Percentiles rank a stretch among this genome's conserved stretches.
These are phyloP conservation scores for Nothocercus julius DNA, from an alignment of 2,113 vertebrate species.

Conservation along the genomic window DNA sequence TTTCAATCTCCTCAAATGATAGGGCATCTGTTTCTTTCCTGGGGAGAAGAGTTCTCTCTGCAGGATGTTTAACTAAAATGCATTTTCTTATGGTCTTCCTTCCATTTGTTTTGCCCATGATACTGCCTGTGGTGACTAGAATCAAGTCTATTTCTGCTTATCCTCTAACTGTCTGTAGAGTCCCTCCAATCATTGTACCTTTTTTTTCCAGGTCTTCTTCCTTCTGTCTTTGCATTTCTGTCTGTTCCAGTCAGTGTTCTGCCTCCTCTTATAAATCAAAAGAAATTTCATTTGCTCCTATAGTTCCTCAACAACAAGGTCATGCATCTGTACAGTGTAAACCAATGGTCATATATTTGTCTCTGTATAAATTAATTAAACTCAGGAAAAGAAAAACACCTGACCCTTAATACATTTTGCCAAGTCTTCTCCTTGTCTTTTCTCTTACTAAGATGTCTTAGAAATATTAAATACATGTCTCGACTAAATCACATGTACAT, in stretches of 20 bases:
- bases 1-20: constrained; percentile 17
- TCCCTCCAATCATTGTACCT: neutral
- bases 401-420: neutral
- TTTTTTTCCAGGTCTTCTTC: neutral
- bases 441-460: neutral
- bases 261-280: neutral
- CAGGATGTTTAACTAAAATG: neutral
- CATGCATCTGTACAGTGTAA: constrained; percentile 4
- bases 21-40: neutral
- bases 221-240: neutral
- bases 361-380: neutral
- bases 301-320: neutral
- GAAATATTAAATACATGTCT: neutral
- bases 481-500: neutral
- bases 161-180: neutral
- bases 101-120: neutral
- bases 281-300: neutral
- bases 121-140: neutral
- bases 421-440: neutral
- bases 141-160: neutral
- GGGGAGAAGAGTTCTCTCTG: neutral
- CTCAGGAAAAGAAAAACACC: neutral
- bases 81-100: neutral
- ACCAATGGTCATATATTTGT: neutral
- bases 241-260: neutral